phyloP scores from a whole-genome alignment of 2,888 invertebrate species.

The Seira ritae region DNA sequence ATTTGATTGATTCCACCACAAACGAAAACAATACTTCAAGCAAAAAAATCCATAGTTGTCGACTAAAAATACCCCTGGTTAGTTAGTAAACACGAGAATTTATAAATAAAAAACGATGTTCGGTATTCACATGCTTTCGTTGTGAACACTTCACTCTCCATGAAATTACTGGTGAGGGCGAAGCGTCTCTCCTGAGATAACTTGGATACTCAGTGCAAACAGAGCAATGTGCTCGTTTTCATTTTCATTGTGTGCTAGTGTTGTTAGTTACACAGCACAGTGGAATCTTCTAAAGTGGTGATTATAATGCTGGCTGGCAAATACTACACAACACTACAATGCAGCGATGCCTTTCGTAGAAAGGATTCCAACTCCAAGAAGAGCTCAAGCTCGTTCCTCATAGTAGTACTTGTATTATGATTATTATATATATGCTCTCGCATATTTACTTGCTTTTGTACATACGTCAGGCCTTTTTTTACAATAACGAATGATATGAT shows the following conservation, averaged over 20 bases:
- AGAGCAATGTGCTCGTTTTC: slow-evolving; percentile 5
- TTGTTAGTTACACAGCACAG: too few species aligned
- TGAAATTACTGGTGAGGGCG: slow-evolving; percentile 50
- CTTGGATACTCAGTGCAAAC: neutral
- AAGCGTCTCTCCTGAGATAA: slow-evolving; percentile 35
- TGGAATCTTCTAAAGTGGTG: too few species aligned
- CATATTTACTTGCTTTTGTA: neutral
- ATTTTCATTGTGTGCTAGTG: neutral
- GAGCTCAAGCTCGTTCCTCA: neutral
- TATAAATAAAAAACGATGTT: neutral
- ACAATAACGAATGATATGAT: neutral
- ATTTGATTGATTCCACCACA: neutral
- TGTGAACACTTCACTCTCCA: slow-evolving; percentile 36
- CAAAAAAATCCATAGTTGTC: neutral
- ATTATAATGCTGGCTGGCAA: neutral
- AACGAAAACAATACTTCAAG: neutral
- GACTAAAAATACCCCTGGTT: neutral
- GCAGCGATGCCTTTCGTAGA: too few species aligned
- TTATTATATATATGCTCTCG: neutral
- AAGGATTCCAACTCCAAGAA: too few species aligned
- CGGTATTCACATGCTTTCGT: neutral
- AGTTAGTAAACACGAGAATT: neutral
- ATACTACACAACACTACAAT: neutral
- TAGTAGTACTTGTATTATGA: neutral
- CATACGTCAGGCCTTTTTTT: neutral